A percentile compares a stretch with the other conserved stretches of the same genome.
phyloP scores from a whole-genome alignment of 1,140 invertebrate genomes.

The Hetaerina americana region DNA sequence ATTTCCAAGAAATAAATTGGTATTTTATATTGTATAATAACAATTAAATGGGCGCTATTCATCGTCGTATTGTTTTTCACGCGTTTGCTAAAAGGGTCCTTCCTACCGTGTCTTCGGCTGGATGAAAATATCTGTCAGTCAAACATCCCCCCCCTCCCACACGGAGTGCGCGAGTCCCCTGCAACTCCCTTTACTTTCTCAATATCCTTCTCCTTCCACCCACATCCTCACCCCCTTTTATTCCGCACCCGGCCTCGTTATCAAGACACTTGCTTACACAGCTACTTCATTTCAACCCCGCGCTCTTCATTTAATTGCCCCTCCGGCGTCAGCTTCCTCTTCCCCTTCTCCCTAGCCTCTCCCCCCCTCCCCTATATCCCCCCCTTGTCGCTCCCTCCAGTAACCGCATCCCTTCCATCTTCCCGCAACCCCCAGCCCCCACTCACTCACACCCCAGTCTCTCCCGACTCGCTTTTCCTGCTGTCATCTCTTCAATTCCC shows the following conservation, averaged over 20 bases:
- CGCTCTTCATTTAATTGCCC: not conserved
- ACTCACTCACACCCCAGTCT: not conserved
- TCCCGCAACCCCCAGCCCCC: not conserved
- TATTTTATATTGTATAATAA: no score
- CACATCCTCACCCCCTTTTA: not conserved
- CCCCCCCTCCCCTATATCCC: not conserved
- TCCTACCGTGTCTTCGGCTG: no score
- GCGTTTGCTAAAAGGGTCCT: no score
- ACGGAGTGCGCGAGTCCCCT: no score
- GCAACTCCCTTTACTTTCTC: not conserved
- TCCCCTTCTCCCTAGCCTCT: not conserved
- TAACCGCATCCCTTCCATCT: not conserved
- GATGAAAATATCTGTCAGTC: no score
- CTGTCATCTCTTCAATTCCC: no score
- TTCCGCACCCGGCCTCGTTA: no score
- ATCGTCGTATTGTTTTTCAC: no score
- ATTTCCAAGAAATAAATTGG: no score
- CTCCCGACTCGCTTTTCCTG: no score
- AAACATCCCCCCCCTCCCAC: not conserved
- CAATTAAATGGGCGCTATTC: no score
- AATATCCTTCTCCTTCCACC: not conserved
- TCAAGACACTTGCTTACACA: not conserved
- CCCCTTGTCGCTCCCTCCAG: not conserved
- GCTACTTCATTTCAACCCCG: not conserved
- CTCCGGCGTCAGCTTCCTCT: no score